Conservation (phyloP, 1,140 invertebrate genomes). For the Drosophila ficusphila region DNA sequence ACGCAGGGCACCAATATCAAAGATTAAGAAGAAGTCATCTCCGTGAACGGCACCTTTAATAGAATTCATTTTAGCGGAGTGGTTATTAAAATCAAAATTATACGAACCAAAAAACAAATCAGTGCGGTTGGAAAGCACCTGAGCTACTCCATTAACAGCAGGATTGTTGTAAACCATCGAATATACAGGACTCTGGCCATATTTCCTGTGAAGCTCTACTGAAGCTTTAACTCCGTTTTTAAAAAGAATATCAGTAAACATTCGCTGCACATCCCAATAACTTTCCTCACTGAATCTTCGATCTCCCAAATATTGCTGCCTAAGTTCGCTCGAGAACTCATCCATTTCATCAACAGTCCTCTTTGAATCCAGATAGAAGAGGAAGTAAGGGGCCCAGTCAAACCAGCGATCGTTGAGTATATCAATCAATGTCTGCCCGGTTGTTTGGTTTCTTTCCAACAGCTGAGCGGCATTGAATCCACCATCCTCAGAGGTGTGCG, state of each 20-base stretch:
- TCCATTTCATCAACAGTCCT: constrained; percentile 22
- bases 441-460: constrained; percentile 7
- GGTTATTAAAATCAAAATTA: not conserved
- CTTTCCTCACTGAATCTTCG: constrained; percentile 44
- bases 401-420: constrained; percentile 53
- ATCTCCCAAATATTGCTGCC: constrained; percentile 41
- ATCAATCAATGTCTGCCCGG: constrained; percentile 17
- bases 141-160: constrained; percentile 18
- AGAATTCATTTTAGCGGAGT: not conserved
- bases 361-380: constrained; percentile 42
- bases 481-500: constrained; percentile 85
- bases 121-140: constrained; percentile 29
- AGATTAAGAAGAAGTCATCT: constrained; percentile 24
- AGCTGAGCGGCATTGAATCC: constrained; percentile 85
- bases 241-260: constrained; percentile 64
- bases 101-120: constrained; percentile 42
- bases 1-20: not conserved
- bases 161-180: constrained; percentile 64
- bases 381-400: constrained; percentile 49
- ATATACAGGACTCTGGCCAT: constrained; percentile 42
- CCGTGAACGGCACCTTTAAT: constrained; percentile 31
- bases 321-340: constrained; percentile 33
- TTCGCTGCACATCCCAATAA: constrained; percentile 44
- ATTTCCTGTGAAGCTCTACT: constrained; percentile 37
- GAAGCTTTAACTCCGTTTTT: constrained; percentile 41